Evolutionary conservation across 2,797 vertebrate species (phyloP), one percentile per base, ranked within the genome.

Genomic region (Catharus ustulatus): DNA sequence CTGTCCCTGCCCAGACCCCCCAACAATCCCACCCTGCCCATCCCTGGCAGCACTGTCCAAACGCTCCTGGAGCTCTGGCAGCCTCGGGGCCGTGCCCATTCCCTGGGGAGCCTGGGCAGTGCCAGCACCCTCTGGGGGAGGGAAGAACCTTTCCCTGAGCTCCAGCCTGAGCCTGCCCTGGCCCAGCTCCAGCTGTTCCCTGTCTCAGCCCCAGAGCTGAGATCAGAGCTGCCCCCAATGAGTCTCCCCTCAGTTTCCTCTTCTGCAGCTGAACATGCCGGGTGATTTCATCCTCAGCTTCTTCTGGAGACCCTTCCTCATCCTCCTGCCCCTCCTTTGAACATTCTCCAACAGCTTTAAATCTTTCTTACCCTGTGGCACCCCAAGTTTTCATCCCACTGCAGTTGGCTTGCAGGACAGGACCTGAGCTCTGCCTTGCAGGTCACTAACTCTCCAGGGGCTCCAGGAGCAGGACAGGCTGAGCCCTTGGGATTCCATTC

Each of bases 221-320:
- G 67, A 13, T 15, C 0, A 0, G 23, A 80, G 45, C 38, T 34
- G 61, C 1, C 13, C 45, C 16, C 6, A 1, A 1, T 3, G 38
- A 45, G 10, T 66, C 6, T 52, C n/a, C 2, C 20, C n/a, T 73
- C 59, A n/a, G 16, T 30, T 1, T 80, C n/a, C 29, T 38, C 36
- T 43, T 2, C 22, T n/a, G 16, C 61, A 73, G 17, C 17, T 52
- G 52, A 45, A 21, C 38, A 66, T 34, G 6, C 22, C 68, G 51
- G 0, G 1, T 29, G 43, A 10, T 54, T 18, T 23, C 27, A 78
- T 5, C 16, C n/a, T 43, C 68, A 59, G 52, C 40, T 54, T 26
- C 9, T 12, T 24, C 46, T 26, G 11, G 12, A 54, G 34, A 30
- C 21, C 34, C 21, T 40, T 54, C 14, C 46, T 30, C 40, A 34